These are phyloP conservation scores for Oreochromis grahami DNA, from an alignment of 2,797 vertebrate species.

Conservation along the genomic window DNA sequence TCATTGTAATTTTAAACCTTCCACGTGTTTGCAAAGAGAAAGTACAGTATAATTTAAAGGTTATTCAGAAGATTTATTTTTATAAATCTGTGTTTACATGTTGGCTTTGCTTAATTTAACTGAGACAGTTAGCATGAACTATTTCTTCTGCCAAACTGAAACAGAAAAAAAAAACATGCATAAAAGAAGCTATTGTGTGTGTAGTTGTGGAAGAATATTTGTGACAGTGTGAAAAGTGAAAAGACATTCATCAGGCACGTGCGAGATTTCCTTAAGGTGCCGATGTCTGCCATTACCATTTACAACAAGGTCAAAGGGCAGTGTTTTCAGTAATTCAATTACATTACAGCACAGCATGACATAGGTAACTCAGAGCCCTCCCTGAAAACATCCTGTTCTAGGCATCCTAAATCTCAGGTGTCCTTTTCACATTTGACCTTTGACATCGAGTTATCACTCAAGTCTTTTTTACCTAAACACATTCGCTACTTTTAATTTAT, in stretches of 20 bases:
- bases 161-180: not conserved
- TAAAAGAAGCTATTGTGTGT: not conserved
- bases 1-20: not conserved
- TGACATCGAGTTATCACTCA: not conserved
- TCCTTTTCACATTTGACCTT: constrained; percentile 2
- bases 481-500: not conserved
- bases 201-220: not conserved
- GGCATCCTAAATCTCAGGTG: not conserved
- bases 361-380: not conserved
- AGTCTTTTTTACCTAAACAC: not conserved
- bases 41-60: not conserved
- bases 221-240: not conserved
- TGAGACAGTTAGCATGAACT: fast-evolving
- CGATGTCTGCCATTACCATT: constrained; percentile 3
- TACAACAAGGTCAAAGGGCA: not conserved
- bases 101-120: not conserved
- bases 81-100: not conserved
- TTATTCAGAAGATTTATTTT: not conserved
- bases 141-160: not conserved
- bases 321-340: constrained; percentile 12
- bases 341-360: not conserved
- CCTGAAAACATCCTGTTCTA: not conserved
- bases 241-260: not conserved
- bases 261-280: not conserved
- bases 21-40: not conserved